Conservation (phyloP, 2,888 invertebrate species). For the Muscina levida region DNA sequence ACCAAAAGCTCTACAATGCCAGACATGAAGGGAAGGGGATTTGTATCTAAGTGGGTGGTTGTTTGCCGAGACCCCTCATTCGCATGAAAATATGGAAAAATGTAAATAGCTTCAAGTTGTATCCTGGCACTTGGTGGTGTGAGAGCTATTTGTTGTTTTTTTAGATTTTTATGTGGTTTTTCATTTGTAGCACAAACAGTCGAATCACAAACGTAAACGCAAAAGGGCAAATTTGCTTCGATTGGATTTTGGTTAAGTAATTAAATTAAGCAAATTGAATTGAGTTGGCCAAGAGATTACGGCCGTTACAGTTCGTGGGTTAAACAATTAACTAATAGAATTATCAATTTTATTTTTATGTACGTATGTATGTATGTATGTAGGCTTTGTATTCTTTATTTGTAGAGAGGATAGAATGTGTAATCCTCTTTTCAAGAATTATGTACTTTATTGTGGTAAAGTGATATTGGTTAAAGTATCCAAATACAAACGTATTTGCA, state of each 20-base stretch:
- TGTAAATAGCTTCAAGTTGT: conserved; percentile 42
- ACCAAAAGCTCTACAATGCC: conserved; percentile 4
- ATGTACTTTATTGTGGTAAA: too few relatives aligned
- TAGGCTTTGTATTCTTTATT: background rate
- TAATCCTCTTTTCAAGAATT: conserved; percentile 32
- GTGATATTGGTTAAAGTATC: too few relatives aligned
- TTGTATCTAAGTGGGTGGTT: background rate
- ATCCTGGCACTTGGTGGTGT: background rate
- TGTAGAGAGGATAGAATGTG: background rate
- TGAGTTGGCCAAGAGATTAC: conserved; percentile 33
- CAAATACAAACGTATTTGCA: too few relatives aligned
- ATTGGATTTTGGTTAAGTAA: conserved; percentile 62
- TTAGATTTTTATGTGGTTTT: conserved; percentile 47
- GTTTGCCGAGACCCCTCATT: conserved; percentile 8
- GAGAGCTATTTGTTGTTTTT: conserved; percentile 36
- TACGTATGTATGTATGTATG: background rate
- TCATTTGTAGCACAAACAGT: conserved; percentile 11
- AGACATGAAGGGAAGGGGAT: background rate
- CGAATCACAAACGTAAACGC: background rate
- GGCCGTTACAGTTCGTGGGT: conserved; percentile 16
- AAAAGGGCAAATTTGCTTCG: conserved; percentile 49
- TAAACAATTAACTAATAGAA: conserved; percentile 41
- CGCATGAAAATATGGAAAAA: conserved; percentile 52
- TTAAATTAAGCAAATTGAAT: conserved; percentile 64
- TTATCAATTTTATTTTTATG: conserved; percentile 11